phyloP scores from a whole-genome alignment of 1,140 invertebrate genomes.

The Trachymyrmex septentrionalis region DNA sequence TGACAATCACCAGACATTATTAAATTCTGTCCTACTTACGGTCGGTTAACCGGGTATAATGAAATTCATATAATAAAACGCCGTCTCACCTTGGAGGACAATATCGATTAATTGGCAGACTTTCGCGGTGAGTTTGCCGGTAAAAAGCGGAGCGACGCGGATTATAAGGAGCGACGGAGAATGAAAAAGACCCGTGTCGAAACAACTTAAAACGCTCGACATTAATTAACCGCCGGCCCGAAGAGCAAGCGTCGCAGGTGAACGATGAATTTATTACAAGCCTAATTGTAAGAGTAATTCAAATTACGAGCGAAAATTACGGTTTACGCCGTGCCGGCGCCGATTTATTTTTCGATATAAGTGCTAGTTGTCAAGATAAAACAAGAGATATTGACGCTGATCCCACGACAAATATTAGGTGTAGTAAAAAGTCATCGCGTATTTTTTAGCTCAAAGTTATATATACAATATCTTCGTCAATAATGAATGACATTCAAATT shows the following conservation, averaged over 20 bases:
- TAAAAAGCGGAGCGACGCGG: slow-evolving; percentile 53
- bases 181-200: slow-evolving; percentile 50
- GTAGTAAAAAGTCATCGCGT: too few species aligned
- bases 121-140: slow-evolving; percentile 55
- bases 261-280: slow-evolving; percentile 57
- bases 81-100: slow-evolving; percentile 46
- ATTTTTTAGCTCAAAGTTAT: too few species aligned
- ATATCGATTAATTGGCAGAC: slow-evolving; percentile 54
- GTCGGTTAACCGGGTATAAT: slow-evolving; percentile 37
- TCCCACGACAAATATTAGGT: not conserved
- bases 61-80: slow-evolving; percentile 43
- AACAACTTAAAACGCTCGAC: slow-evolving; percentile 22
- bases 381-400: not conserved
- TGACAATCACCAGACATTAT: slow-evolving; percentile 46
- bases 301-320: slow-evolving; percentile 49
- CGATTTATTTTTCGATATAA: not conserved
- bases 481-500: too few species aligned
- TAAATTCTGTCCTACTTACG: slow-evolving; percentile 56
- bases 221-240: slow-evolving; percentile 32
- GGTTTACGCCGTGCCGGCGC: not conserved
- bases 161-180: slow-evolving; percentile 17
- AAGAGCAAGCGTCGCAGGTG: slow-evolving; percentile 19
- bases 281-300: slow-evolving; percentile 46
- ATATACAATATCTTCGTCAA: too few species aligned
- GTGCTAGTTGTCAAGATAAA: not conserved